Evolutionary conservation across 2,797 vertebrate genomes (phyloP), one percentile per base, ranked within the genome.

Genomic region (Myotis daubentonii): DNA sequence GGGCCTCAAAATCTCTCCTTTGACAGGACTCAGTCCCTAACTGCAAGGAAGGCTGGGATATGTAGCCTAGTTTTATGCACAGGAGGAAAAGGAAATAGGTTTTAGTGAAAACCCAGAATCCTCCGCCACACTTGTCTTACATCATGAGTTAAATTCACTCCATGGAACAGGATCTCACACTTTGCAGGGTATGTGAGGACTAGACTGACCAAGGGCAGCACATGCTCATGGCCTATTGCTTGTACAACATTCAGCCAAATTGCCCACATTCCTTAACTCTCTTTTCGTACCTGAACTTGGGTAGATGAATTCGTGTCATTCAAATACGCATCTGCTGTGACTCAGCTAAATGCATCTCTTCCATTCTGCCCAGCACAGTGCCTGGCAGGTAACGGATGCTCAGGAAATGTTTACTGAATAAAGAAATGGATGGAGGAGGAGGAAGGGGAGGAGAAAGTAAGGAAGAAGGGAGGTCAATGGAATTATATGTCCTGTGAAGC

Each of bases 121-220:
- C 49, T 60, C n/a, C 8, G 0, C 20, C 65, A 65, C 9, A 13
- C 13, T n/a, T 8, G 60, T 66, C 80, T 70, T 60, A 17, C 15
- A 17, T 0, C 11, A 30, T 75, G 12, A 38, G 9, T 66, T 70
- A n/a, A 51, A 79, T 11, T 25, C 22, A 44, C 49, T 74, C 65
- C 28, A 2, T 23, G 23, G 36, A n/a, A 16, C 62, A 68, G 49
- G 33, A n/a, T 20, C 30, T 71, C 8, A 4, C 36, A 9, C 53
- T 36, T 19, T 5, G 41, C 66, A 19, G 25, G 9, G 9, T 1
- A 4, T 0, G 25, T 57, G 44, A 65, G 44, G 23, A 22, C 23
- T 4, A n/a, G 8, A 11, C 49, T 20, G 5, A 4, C 33, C 0
- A 12, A 47, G 22, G 0, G 23, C 22, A 12, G 44, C n/a, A 20